A percentile compares a stretch with the other conserved stretches of the same genome.
Conservation (phyloP, 2,888 invertebrate species). For the Macrosiphum euphorbiae region DNA sequence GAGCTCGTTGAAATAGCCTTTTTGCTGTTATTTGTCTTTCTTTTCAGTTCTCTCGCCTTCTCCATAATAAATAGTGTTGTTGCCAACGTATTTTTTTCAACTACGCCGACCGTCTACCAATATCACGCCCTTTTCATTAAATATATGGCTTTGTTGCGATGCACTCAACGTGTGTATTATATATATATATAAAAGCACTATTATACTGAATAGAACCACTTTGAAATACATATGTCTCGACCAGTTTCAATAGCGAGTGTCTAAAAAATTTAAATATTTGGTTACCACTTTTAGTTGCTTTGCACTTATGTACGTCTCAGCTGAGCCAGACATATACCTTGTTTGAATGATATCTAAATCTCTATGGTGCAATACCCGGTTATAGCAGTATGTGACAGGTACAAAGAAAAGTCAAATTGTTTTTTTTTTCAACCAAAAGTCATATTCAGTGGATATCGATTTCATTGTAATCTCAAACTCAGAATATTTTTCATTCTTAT, state of each 20-base stretch:
- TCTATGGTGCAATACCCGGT: neutral
- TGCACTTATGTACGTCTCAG: neutral
- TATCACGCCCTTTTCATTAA: constrained; percentile 26
- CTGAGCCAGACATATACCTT: neutral
- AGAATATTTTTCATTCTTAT: neutral
- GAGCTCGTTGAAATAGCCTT: neutral
- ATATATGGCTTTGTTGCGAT: neutral
- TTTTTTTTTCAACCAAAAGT: neutral
- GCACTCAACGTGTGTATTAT: neutral
- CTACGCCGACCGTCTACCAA: neutral
- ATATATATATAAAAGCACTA: neutral
- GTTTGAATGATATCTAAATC: neutral
- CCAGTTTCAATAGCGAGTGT: neutral
- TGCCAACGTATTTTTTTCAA: neutral
- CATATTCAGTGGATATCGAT: constrained; percentile 23
- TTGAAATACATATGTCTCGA: neutral
- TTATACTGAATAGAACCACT: neutral
- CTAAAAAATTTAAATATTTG: neutral
- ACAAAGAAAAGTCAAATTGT: neutral
- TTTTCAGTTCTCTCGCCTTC: neutral
- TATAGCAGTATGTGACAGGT: neutral
- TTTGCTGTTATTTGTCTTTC: constrained; percentile 16
- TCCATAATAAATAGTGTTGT: constrained; percentile 1
- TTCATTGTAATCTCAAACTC: neutral
- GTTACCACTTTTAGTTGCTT: neutral